Evolutionary conservation across 2,888 invertebrate species (phyloP).

Genomic region (Tuberolachnus salignus): DNA sequence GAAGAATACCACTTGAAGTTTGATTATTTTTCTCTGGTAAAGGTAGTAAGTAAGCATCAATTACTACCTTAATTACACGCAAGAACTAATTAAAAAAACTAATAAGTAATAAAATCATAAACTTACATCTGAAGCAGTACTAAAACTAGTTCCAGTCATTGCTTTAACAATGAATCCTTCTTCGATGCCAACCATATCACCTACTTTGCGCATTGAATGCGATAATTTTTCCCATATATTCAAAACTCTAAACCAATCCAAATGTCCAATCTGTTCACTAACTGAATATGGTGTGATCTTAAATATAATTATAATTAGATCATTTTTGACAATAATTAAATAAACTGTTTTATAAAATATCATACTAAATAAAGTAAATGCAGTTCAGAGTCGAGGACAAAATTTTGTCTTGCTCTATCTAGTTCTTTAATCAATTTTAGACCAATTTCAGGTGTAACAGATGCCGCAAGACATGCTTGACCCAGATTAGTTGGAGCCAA

Average conservation of each 20-base stretch:
- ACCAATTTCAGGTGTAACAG: slow-evolving; percentile 93
- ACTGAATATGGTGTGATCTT: slow-evolving; percentile 86
- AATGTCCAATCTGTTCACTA: slow-evolving; percentile 76
- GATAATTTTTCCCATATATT: slow-evolving; percentile 83
- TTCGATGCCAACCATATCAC: slow-evolving; percentile 84
- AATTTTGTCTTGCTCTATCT: slow-evolving; percentile 84
- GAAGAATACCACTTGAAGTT: neutral
- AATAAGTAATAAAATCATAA: slow-evolving; percentile 10
- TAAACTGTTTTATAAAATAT: neutral
- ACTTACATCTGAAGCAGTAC: slow-evolving; percentile 67
- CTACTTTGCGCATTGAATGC: slow-evolving; percentile 82
- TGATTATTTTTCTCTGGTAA: neutral
- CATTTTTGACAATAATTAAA: neutral
- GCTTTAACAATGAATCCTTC: slow-evolving; percentile 84
- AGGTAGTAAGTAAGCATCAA: too few species aligned
- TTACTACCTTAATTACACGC: too few species aligned
- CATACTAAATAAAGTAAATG: slow-evolving; percentile 90
- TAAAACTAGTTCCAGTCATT: slow-evolving; percentile 71
- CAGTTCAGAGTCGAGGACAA: slow-evolving; percentile 91
- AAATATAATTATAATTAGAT: slow-evolving; percentile 4
- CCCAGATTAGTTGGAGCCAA: slow-evolving; percentile 82
- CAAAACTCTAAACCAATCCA: slow-evolving; percentile 82
- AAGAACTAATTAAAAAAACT: neutral
- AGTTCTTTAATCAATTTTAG: slow-evolving; percentile 86
- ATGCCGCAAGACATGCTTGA: slow-evolving; percentile 88